Percentiles rank a stretch among this genome's conserved stretches.
These are phyloP conservation scores for Caenorhabditis macrosperma DNA, from an alignment of 2,888 invertebrate genomes.

Conservation along the genomic window DNA sequence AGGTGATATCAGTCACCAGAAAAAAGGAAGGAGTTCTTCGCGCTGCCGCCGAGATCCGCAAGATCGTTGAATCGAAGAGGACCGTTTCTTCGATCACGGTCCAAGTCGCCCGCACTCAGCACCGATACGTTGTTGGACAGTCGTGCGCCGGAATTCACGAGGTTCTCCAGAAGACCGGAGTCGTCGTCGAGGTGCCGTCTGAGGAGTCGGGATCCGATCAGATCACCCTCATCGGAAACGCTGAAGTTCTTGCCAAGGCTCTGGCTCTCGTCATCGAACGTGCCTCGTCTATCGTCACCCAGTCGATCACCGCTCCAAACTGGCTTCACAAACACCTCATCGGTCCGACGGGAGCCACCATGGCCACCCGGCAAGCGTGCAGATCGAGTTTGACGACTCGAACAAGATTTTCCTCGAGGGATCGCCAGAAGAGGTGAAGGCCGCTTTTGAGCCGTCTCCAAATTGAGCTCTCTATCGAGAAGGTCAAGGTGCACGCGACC, in stretches of 20 bases:
- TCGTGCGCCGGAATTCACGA: conserved; percentile 93
- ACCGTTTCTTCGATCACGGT: conserved; percentile 65
- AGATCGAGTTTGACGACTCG: no score
- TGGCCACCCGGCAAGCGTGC: conserved; percentile 85
- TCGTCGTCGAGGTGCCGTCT: no score
- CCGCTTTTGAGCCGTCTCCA: no score
- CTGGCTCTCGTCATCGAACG: no score
- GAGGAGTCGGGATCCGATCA: no score
- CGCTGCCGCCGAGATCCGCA: conserved; percentile 90
- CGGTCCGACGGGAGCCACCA: conserved; percentile 94
- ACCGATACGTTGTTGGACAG: conserved; percentile 95
- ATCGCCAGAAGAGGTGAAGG: no score
- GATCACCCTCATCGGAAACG: no score
- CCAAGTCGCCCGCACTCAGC: conserved; percentile 88
- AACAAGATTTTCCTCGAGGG: no score
- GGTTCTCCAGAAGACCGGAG: no score
- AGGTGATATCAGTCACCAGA: conserved; percentile 91
- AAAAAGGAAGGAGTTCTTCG: conserved; percentile 94
- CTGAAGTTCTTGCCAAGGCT: no score
- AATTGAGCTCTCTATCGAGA: conserved; percentile 87
- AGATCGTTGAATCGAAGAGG: conserved; percentile 89
- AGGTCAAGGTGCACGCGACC: conserved; percentile 90
- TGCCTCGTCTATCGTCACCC: no score
- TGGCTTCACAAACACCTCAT: conserved; percentile 99
- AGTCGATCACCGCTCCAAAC: no score